Evolutionary conservation across 1,140 invertebrate genomes (phyloP).

Genomic region (Hetaerina americana): DNA sequence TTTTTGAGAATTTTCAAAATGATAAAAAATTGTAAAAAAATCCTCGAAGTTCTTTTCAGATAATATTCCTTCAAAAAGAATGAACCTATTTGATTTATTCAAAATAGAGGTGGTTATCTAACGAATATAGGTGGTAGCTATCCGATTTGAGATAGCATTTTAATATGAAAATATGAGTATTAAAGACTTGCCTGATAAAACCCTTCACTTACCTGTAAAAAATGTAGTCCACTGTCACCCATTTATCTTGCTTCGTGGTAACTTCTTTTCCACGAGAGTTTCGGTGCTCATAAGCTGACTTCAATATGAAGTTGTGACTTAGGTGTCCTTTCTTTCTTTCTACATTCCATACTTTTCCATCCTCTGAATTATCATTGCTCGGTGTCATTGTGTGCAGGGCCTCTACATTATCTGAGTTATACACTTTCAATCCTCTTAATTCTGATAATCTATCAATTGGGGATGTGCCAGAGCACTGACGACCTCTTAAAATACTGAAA

Average conservation of each 20-base stretch:
- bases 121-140: no score
- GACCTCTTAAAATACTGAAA: conserved; percentile 30
- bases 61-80: no score
- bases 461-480: not conserved
- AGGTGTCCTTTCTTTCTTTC: conserved; percentile 16
- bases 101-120: no score
- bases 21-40: no score
- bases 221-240: conserved; percentile 72
- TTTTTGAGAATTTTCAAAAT: no score
- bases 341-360: not conserved
- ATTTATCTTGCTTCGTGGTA: conserved; percentile 58
- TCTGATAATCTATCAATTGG: not conserved
- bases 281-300: conserved; percentile 25
- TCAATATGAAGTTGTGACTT: conserved; percentile 24
- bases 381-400: not conserved
- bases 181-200: no score
- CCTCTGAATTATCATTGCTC: not conserved
- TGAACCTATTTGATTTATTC: no score
- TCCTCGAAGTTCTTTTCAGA: no score
- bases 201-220: conserved; percentile 54
- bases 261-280: conserved; percentile 33
- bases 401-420: not conserved
- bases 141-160: no score
- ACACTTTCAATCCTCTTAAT: not conserved
- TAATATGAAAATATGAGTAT: no score